A percentile compares a stretch with the other conserved stretches of the same genome.
phyloP scores from a whole-genome alignment of 2,888 invertebrate species.

The Amphipoea lucens region DNA sequence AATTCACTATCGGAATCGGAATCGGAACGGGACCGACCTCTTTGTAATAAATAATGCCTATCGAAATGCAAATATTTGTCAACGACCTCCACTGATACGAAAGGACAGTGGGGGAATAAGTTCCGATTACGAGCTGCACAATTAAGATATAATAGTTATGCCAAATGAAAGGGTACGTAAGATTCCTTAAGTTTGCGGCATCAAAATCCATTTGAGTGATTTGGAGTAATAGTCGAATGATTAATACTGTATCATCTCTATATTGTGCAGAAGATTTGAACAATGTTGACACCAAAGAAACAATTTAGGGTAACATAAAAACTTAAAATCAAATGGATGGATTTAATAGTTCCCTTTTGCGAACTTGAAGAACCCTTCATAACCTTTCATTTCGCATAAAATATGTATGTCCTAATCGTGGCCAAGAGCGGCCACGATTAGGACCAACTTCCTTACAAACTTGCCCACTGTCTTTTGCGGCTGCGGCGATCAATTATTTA shows the following conservation, averaged over 20 bases:
- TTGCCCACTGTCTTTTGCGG: conserved; percentile 41
- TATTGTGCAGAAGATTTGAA: background rate
- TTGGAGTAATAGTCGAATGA: background rate
- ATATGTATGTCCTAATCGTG: background rate
- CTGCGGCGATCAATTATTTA: conserved; percentile 56
- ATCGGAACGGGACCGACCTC: conserved; percentile 40
- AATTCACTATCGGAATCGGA: conserved; percentile 49
- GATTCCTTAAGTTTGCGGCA: background rate
- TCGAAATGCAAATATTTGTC: conserved; percentile 70
- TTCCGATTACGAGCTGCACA: background rate
- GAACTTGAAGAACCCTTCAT: background rate
- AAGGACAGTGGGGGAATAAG: conserved; percentile 26
- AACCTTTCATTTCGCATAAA: background rate
- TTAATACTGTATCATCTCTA: background rate
- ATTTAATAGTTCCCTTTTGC: background rate
- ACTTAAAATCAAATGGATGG: background rate
- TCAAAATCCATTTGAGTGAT: background rate
- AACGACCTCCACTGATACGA: conserved; percentile 56
- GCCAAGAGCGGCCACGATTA: too few species aligned
- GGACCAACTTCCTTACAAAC: background rate
- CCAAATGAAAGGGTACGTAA: background rate
- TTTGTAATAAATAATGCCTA: conserved; percentile 64
- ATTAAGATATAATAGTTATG: background rate
- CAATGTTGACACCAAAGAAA: background rate
- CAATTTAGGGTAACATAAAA: background rate